These are phyloP conservation scores for Pachyseris speciosa DNA, from an alignment of 64 coral and sea anemone species.

Conservation along the genomic window DNA sequence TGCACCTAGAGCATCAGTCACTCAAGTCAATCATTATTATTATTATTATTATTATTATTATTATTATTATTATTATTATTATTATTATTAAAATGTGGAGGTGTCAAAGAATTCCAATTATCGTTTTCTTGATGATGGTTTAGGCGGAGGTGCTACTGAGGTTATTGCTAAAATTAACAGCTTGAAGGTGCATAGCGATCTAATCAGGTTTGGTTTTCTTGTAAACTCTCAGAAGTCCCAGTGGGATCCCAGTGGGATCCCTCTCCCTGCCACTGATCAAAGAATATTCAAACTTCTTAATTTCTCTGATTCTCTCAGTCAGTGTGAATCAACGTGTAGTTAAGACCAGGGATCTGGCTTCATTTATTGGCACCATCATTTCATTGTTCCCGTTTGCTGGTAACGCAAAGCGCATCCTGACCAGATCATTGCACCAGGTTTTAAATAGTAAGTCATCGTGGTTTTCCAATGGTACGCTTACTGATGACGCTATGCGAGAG, in stretches of 20 bases:
- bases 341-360: background rate
- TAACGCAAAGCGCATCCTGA: background rate
- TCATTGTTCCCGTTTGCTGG: background rate
- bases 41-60: too few relatives aligned
- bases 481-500: background rate
- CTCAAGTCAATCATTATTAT: too few relatives aligned
- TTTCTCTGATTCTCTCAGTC: background rate
- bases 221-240: conserved; percentile 43
- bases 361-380: background rate
- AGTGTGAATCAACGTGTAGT: too few relatives aligned
- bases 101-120: too few relatives aligned
- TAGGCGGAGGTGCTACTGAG: conserved; percentile 7
- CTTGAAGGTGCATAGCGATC: conserved; percentile 38
- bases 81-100: too few relatives aligned
- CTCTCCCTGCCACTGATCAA: background rate
- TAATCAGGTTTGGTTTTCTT: conserved; percentile 58
- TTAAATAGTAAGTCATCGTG: background rate
- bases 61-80: too few relatives aligned
- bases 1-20: too few relatives aligned
- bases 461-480: background rate
- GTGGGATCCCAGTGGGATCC: conserved; percentile 37
- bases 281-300: background rate
- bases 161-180: conserved; percentile 13
- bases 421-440: background rate
- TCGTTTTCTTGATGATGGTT: conserved; percentile 53